Base-by-base conservation (phyloP, 1,140 invertebrate genomes). In the Microplitis mediator region DNA sequence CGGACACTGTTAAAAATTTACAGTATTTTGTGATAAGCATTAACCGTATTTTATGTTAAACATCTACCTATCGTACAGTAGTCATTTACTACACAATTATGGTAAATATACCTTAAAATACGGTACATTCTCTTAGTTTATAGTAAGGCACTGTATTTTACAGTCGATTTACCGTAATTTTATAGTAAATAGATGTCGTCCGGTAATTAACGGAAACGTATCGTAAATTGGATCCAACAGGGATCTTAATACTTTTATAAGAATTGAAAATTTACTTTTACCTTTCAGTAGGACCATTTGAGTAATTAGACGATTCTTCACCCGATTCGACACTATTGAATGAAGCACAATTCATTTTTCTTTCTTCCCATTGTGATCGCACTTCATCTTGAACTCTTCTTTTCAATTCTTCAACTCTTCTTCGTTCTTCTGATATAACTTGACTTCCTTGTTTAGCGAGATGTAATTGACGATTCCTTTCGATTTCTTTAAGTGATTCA, bases 391-490 rank as follows among this genome's bases (percentile, higher is more conserved):
- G 95, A 0, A 94, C 95, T 69, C 94, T 88, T 69, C 93, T 90
- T 80, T 97, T 96, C 58, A 97, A 84, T 80, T 96, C 95, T 68
- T 92, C 91, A 36, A 98, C 94, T 79, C 95, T 91, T 77, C 94
- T 91, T 66, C 95, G 88, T 85, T 97, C 95, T 81, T 97, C 93
- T 80, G 96, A 95, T 79, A 97, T 96, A 54, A 97, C 94, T 89
- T 95, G 92, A 78, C 93, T 94, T 68, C 94, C 94, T 93, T 97
- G 95, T 84, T 96, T 94, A 71, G 94, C 95, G 78, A 97, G 89
- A 89, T 96, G 92, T 74, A 95, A 88, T 78, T 96, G 92, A 58
- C 95, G 88, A 84, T 95, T 96, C 81, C 93, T 90, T 84, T 97
- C 95, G 71, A 97, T 95, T 88, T 97, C 95, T 85, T 93, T 93